These are phyloP conservation scores for Oceanodroma leucorhoa DNA, from an alignment of 2,797 vertebrate species.

Conservation along the genomic window DNA sequence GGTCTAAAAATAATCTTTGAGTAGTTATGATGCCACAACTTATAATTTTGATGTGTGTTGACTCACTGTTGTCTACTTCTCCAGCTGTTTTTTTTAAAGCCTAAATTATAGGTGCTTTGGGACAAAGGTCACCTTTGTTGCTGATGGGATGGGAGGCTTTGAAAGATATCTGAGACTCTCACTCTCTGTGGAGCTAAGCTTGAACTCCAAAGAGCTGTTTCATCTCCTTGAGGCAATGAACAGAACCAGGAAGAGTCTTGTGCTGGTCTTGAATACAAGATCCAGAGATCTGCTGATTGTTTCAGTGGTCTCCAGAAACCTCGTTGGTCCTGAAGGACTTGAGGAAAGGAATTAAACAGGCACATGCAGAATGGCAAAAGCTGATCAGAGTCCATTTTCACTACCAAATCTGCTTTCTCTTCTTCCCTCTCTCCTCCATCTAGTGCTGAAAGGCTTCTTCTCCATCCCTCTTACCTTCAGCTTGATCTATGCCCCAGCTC, in stretches of 20 bases:
- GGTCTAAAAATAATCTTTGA: not conserved
- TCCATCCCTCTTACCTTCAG: conserved; percentile 51
- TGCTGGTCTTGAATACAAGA: not conserved
- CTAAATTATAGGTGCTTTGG: not conserved
- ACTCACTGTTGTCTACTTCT: not conserved
- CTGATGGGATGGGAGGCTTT: not conserved
- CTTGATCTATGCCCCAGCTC: not conserved
- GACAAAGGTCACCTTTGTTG: not conserved
- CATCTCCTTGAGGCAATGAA: not conserved
- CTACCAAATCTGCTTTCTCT: not conserved
- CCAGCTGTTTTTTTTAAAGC: not conserved
- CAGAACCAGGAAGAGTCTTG: not conserved
- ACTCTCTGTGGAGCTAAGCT: not conserved
- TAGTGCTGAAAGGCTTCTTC: conserved; percentile 50
- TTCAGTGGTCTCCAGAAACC: not conserved
- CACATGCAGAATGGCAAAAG: not conserved
- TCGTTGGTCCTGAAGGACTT: not conserved
- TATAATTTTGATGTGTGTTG: not conserved
- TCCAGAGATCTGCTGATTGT: not conserved
- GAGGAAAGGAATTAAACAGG: not conserved
- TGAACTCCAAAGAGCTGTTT: not conserved
- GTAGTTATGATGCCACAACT: not conserved
- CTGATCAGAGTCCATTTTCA: not conserved
- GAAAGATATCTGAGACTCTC: not conserved
- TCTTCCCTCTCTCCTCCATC: not conserved